Percentiles rank a stretch among this genome's conserved stretches.
These are phyloP conservation scores for Aeoliscus strigatus DNA, from an alignment of 2,797 vertebrate genomes.

Conservation along the genomic window DNA sequence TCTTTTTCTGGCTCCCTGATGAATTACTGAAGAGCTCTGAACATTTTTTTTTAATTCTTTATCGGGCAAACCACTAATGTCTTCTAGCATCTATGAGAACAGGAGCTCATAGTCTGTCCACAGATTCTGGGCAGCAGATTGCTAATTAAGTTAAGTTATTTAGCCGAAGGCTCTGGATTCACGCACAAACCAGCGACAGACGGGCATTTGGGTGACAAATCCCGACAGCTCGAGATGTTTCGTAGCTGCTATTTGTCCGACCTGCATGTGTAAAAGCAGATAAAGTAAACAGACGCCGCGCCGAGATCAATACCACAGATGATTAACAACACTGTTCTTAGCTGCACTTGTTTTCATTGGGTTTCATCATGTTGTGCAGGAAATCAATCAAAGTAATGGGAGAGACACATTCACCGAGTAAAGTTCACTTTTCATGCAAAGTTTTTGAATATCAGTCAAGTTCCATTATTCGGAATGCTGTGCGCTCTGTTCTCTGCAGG, in stretches of 20 bases:
- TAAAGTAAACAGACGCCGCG: slow-evolving; percentile 14
- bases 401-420: neutral
- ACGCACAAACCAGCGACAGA: slow-evolving; percentile 15
- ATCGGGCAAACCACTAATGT: slow-evolving; percentile 25
- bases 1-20: slow-evolving; percentile 65
- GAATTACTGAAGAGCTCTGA: slow-evolving; percentile 57
- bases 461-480: slow-evolving; percentile 40
- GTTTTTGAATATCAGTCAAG: slow-evolving; percentile 56
- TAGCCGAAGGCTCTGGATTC: slow-evolving; percentile 17
- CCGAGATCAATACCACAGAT: slow-evolving; percentile 26
- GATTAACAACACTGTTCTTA: slow-evolving; percentile 15
- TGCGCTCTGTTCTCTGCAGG: slow-evolving; percentile 42
- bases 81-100: slow-evolving; percentile 25
- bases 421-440: slow-evolving; percentile 46
- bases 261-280: slow-evolving; percentile 20
- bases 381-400: slow-evolving; percentile 20
- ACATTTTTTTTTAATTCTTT: slow-evolving; percentile 44
- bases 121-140: slow-evolving; percentile 21
- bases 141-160: slow-evolving; percentile 36
- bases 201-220: slow-evolving; percentile 31
- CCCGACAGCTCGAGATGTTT: slow-evolving; percentile 26
- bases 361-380: slow-evolving; percentile 6
- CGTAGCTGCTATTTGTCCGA: slow-evolving; percentile 26
- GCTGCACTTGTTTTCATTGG: slow-evolving; percentile 10
- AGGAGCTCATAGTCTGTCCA: slow-evolving; percentile 11